Percentiles rank a stretch among this genome's conserved stretches.
phyloP scores from a whole-genome alignment of 2,113 vertebrate species.

The Geothlypis trichas region DNA sequence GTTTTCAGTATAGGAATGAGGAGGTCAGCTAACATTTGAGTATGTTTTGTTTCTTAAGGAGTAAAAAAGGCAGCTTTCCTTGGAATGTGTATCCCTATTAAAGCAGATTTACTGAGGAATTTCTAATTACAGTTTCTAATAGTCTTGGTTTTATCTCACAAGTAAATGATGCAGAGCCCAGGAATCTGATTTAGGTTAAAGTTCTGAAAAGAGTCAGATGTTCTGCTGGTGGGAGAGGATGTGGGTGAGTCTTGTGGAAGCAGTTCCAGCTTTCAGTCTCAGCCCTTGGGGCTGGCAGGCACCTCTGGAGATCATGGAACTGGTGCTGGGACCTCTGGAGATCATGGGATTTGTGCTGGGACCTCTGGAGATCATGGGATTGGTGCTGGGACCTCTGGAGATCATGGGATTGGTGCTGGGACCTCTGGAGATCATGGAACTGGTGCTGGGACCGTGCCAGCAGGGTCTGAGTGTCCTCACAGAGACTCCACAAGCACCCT shows the following conservation, averaged over 20 bases:
- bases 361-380: not conserved
- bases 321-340: not conserved
- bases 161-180: not conserved
- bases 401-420: not conserved
- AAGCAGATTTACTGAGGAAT: not conserved
- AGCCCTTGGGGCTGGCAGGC: not conserved
- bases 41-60: not conserved
- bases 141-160: not conserved
- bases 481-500: not conserved
- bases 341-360: not conserved
- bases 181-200: not conserved
- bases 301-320: not conserved
- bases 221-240: not conserved
- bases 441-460: not conserved
- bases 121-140: not conserved
- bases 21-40: not conserved
- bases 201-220: not conserved
- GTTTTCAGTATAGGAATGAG: not conserved
- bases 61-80: not conserved
- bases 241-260: not conserved
- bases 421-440: not conserved
- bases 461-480: not conserved
- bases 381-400: not conserved
- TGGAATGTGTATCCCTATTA: not conserved
- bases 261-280: not conserved